Evolutionary conservation across 2,113 vertebrate species (phyloP).

Genomic region (Speoplatyrhinus poulsoni): DNA sequence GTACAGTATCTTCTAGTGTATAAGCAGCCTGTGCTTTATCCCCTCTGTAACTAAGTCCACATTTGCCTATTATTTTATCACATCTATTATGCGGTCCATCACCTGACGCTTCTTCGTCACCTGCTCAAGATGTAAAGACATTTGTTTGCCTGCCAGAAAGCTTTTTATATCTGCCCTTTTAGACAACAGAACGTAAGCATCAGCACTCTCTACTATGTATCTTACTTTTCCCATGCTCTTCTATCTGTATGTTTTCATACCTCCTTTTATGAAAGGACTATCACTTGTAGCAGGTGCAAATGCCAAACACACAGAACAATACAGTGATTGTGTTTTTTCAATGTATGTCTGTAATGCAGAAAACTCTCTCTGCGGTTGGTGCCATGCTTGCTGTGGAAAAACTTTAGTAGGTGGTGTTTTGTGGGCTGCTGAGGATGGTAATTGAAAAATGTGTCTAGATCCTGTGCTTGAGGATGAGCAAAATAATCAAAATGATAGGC

Average conservation of each 20-base stretch:
- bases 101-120: conserved; percentile 18
- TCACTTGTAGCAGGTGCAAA: conserved; percentile 18
- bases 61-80: conserved; percentile 10
- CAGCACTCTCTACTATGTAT: conserved; percentile 18
- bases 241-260: conserved; percentile 29
- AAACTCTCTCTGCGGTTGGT: conserved; percentile 22
- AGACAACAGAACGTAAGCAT: conserved; percentile 19
- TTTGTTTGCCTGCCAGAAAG: conserved; percentile 26
- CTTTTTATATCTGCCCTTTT: conserved; percentile 15
- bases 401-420: background rate
- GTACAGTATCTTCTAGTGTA: background rate
- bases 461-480: conserved; percentile 15
- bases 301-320: conserved; percentile 36
- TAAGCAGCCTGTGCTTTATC: background rate
- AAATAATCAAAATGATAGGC: conserved; percentile 20
- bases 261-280: conserved; percentile 32
- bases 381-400: conserved; percentile 20
- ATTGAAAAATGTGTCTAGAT: conserved; percentile 15
- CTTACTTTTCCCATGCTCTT: conserved; percentile 24
- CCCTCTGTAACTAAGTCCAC: conserved; percentile 6
- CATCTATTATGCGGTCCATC: conserved; percentile 13
- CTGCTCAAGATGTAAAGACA: conserved; percentile 17
- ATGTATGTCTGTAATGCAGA: conserved; percentile 6
- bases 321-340: conserved; percentile 28
- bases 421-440: conserved; percentile 18